Percentiles rank a stretch among this genome's conserved stretches.
These are phyloP conservation scores for Portevinia maculata DNA, from an alignment of 2,888 invertebrate species.

Conservation along the genomic window DNA sequence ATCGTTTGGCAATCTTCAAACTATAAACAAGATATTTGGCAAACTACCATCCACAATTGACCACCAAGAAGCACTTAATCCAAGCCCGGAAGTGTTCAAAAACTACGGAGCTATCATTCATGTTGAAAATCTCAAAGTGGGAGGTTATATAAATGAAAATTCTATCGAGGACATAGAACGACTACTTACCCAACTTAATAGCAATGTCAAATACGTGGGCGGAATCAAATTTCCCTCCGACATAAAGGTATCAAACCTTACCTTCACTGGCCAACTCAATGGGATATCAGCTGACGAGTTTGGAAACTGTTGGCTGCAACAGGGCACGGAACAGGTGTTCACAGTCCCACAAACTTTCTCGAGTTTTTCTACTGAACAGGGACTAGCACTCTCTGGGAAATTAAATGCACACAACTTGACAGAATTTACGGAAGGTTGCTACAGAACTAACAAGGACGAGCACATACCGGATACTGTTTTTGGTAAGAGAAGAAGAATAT, in stretches of 20 bases:
- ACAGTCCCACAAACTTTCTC: constrained; percentile 78
- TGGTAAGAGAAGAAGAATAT: constrained; percentile 76
- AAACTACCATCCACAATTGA: constrained; percentile 68
- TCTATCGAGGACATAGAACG: constrained; percentile 77
- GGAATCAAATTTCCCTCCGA: constrained; percentile 78
- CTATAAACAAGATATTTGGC: constrained; percentile 77
- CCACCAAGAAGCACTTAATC: constrained; percentile 64
- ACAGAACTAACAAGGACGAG: constrained; percentile 84
- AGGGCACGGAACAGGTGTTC: constrained; percentile 79
- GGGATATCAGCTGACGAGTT: constrained; percentile 82
- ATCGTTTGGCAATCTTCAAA: constrained; percentile 76
- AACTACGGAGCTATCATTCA: constrained; percentile 78
- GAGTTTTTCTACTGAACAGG: constrained; percentile 71
- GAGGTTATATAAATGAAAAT: constrained; percentile 77
- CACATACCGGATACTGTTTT: constrained; percentile 82
- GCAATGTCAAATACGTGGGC: constrained; percentile 80
- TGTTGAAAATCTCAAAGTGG: constrained; percentile 81
- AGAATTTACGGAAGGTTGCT: constrained; percentile 82
- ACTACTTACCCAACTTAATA: constrained; percentile 77
- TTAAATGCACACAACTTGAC: constrained; percentile 83
- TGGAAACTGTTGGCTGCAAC: constrained; percentile 82
- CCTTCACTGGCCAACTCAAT: constrained; percentile 82
- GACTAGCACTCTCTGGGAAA: constrained; percentile 77
- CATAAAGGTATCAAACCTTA: constrained; percentile 81
- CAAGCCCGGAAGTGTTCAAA: constrained; percentile 75